These are phyloP conservation scores for Drosophila niveifrons DNA, from an alignment of 2,888 invertebrate genomes.

Conservation along the genomic window DNA sequence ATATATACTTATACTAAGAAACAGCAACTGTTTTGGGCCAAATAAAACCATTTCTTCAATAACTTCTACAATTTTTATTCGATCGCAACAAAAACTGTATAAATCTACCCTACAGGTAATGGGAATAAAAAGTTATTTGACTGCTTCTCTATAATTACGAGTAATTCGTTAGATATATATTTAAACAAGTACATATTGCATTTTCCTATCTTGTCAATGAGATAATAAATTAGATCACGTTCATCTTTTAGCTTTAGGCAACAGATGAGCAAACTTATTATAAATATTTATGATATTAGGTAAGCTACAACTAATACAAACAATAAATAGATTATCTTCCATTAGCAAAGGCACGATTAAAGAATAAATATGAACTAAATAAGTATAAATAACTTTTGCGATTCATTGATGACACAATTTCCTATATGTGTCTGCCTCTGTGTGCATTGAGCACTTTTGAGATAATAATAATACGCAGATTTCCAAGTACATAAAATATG, in stretches of 20 bases:
- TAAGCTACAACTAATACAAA: not conserved
- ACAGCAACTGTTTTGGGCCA: too few species aligned
- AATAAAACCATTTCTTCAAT: too few species aligned
- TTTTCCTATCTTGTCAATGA: not conserved
- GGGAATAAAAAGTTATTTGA: not conserved
- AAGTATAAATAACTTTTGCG: constrained; percentile 26
- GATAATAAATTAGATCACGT: not conserved
- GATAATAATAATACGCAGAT: constrained; percentile 32
- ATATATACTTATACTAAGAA: too few species aligned
- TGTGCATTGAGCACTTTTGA: constrained; percentile 1
- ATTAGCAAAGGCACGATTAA: constrained; percentile 9
- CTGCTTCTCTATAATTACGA: not conserved
- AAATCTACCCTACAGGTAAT: too few species aligned
- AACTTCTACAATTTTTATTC: too few species aligned
- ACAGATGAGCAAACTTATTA: not conserved
- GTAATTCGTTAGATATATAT: not conserved
- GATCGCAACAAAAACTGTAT: too few species aligned
- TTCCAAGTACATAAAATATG: constrained; percentile 19
- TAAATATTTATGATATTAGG: not conserved
- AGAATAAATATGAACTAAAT: constrained; percentile 19
- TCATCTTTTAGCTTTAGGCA: not conserved
- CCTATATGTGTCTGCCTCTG: constrained; percentile 6
- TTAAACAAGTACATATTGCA: not conserved
- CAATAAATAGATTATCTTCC: not conserved
- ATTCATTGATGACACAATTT: constrained; percentile 34